Base-by-base conservation (phyloP, 2,888 invertebrate genomes). In the Caenorhabditis sulstoni region DNA sequence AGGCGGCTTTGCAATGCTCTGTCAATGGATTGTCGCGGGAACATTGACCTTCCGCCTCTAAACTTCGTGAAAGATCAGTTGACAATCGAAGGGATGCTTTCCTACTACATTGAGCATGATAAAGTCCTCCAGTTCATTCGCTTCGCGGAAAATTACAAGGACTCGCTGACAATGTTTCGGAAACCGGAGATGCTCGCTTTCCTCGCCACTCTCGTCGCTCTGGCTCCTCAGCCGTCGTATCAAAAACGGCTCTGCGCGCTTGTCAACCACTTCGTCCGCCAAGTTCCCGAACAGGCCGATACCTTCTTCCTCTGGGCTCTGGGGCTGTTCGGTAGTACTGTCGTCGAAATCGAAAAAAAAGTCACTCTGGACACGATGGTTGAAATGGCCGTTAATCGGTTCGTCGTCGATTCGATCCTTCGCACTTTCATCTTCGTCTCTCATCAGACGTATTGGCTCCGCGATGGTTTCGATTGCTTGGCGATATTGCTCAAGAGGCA, bases 141-240 rank as follows among this genome's bases (percentile, higher is more conserved):
- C 16, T 71, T 57, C 20, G 7, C 50, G 1, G 64, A 71, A 1
- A 11, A 49, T 14, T 62, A 35, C n/a, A 14, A 18, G 1, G 50
- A 74, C 3, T n/a, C 5, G 0, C 5, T 65, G 20, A 49, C 23
- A 29, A 41, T 74, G 59, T 50, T 65, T 37, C 8, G 16, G 1
- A 65, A 74, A n/a, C 14, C 65, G 16, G 18, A 58, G 16, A 23
- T 45, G 35, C 23, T 74, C 1, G 22, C 58, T 3, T 16, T 61
- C 3, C 35, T 61, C 8, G 3, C 35, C 0, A 50, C 23, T 1
- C 47, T 75, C 0, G 45, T 39, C 29, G 12, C 23, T 1, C n/a
- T 59, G 1, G 3, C 39, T 2, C 29, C 44, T 1, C 41, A 67
- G 20, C 44, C 22, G 3, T 8, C 7, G 14, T 23, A 64, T 16